These are phyloP conservation scores for Neoitamus cyanurus DNA, from an alignment of 2,888 invertebrate species.

Conservation along the genomic window DNA sequence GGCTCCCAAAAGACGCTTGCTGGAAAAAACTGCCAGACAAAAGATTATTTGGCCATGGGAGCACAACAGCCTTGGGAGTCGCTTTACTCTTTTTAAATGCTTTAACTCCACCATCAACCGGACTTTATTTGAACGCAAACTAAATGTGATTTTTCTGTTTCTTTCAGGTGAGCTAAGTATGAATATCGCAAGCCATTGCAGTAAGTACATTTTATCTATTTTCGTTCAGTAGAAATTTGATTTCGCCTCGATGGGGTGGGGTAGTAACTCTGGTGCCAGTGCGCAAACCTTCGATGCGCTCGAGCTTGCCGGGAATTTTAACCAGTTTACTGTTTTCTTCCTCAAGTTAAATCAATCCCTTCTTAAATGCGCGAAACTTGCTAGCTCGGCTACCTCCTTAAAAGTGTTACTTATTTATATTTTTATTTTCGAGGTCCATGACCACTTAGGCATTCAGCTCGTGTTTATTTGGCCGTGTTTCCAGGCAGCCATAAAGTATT, in stretches of 20 bases:
- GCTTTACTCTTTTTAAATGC: neutral
- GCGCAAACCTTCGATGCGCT: neutral
- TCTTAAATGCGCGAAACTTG: conserved; percentile 6
- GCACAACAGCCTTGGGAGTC: neutral
- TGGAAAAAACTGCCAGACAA: conserved; percentile 3
- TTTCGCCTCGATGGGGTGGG: neutral
- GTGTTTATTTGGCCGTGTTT: conserved; percentile 38
- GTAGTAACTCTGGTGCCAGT: neutral
- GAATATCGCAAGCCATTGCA: conserved; percentile 13
- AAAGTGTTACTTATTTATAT: conserved; percentile 14
- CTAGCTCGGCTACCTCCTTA: conserved; percentile 9
- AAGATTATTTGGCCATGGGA: neutral
- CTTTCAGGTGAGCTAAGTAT: conserved; percentile 41
- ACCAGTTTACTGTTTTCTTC: conserved; percentile 37
- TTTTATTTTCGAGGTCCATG: conserved; percentile 34
- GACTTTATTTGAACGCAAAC: neutral
- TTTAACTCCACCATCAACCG: neutral
- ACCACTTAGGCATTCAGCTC: conserved; percentile 41
- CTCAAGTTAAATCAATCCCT: conserved; percentile 13
- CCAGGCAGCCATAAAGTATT: conserved; percentile 38
- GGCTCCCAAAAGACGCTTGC: neutral
- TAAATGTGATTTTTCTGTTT: neutral
- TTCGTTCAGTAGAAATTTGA: neutral
- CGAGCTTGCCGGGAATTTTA: conserved; percentile 24
- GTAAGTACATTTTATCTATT: conserved; percentile 27